Conservation (phyloP, 2,113 vertebrate species). For the Petrocephalus microphthalmus region DNA sequence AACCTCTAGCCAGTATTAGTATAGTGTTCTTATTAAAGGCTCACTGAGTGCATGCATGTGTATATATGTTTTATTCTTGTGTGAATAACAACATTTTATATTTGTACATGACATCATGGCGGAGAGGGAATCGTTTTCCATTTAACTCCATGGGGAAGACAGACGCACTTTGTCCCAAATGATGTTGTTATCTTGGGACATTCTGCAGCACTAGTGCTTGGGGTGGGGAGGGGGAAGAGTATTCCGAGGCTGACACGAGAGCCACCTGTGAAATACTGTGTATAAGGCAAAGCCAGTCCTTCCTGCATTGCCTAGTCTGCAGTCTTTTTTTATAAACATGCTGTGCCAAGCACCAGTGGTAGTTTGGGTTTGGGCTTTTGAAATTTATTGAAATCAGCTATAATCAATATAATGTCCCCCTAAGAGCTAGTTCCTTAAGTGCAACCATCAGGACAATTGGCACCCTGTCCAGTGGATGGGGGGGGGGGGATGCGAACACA, state of each 20-base stretch:
- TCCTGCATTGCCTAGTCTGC: background rate
- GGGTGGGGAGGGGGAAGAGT: background rate
- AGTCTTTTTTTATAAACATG: background rate
- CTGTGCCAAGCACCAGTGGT: background rate
- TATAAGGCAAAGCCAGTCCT: background rate
- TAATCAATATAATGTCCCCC: conserved; percentile 32
- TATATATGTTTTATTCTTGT: background rate
- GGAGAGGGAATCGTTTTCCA: background rate
- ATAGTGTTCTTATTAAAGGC: too few relatives aligned
- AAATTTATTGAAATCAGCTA: conserved; percentile 12
- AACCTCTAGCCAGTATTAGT: too few relatives aligned
- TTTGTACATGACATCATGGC: background rate
- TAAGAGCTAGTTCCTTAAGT: conserved; percentile 41
- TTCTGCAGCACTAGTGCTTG: background rate
- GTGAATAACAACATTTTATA: background rate
- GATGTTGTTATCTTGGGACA: background rate
- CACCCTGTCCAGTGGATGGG: conserved; percentile 44
- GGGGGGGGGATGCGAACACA: conserved; percentile 41
- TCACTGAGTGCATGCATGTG: too few relatives aligned
- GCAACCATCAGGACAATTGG: conserved; percentile 47
- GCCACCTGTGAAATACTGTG: background rate
- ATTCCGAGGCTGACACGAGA: background rate
- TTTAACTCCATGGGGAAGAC: background rate
- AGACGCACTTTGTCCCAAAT: background rate
- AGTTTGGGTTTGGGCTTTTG: background rate